A percentile compares a stretch with the other conserved stretches of the same genome.
Conservation (phyloP, 2,888 invertebrate genomes). For the Dicycla oo region DNA sequence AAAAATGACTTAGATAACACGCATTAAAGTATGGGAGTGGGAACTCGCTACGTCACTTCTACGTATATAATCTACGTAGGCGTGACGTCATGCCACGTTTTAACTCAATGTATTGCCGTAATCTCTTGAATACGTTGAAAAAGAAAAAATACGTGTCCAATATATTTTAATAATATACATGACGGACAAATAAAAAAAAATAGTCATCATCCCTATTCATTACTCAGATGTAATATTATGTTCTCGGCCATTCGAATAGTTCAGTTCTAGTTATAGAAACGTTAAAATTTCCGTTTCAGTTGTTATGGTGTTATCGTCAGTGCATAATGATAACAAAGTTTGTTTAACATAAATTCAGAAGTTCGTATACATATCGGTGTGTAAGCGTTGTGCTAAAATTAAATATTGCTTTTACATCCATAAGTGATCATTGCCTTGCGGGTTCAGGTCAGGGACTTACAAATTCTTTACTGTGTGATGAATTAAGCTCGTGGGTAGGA, state of each 20-base stretch:
- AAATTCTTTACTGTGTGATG: slow-evolving; percentile 10
- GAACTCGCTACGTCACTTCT: no score
- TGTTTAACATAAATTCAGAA: slow-evolving; percentile 48
- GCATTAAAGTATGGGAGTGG: no score
- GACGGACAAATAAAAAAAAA: no score
- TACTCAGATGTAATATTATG: no score
- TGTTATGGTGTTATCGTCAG: slow-evolving; percentile 31
- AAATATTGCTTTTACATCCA: background rate
- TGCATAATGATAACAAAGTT: slow-evolving; percentile 45
- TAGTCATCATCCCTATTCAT: no score
- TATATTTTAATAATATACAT: no score
- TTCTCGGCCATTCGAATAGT: slow-evolving; percentile 8
- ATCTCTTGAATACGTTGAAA: no score
- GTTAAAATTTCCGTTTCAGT: slow-evolving; percentile 29
- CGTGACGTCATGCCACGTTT: no score
- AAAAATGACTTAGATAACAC: no score
- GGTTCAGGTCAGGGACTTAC: background rate
- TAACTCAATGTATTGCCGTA: no score
- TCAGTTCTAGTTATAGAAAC: slow-evolving; percentile 20
- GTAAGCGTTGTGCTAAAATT: background rate
- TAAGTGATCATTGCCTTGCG: background rate
- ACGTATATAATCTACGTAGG: no score
- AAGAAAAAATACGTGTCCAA: no score
- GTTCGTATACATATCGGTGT: slow-evolving; percentile 1
- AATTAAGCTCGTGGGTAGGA: background rate